Conservation (phyloP, 2,113 vertebrate genomes). For the Diphyllodes magnificus region DNA sequence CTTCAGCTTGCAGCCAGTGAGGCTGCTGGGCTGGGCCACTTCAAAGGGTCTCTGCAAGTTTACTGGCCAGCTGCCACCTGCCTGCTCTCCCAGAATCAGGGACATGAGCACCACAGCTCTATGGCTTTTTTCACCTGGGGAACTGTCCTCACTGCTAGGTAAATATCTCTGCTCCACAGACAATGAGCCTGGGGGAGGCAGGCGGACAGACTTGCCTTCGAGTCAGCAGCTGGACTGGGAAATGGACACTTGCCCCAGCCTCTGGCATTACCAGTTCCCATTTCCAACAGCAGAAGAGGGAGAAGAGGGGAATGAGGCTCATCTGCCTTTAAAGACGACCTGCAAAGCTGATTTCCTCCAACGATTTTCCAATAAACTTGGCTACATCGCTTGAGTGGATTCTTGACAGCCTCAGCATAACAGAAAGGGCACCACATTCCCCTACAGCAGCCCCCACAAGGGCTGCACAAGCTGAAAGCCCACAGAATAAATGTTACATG, state of each 20-base stretch:
- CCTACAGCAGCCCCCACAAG: not conserved
- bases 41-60: not conserved
- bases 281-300: not conserved
- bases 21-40: not conserved
- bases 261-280: not conserved
- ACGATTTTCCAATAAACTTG: constrained; percentile 48
- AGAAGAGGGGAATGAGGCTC: not conserved
- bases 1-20: not conserved
- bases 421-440: not conserved
- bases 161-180: not conserved
- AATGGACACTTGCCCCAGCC: not conserved
- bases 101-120: fast-evolving
- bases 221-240: not conserved
- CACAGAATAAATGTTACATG: not conserved
- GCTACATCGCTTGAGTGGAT: not conserved
- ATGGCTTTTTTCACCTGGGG: fast-evolving
- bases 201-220: fast-evolving
- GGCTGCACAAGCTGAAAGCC: not conserved
- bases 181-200: not conserved
- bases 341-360: not conserved
- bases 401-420: constrained; percentile 37
- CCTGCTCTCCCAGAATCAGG: not conserved
- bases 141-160: not conserved
- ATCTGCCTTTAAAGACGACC: not conserved
- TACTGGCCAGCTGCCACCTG: not conserved